Base-by-base conservation (phyloP, 2,113 vertebrate genomes). In the Lasiurus cinereus region DNA sequence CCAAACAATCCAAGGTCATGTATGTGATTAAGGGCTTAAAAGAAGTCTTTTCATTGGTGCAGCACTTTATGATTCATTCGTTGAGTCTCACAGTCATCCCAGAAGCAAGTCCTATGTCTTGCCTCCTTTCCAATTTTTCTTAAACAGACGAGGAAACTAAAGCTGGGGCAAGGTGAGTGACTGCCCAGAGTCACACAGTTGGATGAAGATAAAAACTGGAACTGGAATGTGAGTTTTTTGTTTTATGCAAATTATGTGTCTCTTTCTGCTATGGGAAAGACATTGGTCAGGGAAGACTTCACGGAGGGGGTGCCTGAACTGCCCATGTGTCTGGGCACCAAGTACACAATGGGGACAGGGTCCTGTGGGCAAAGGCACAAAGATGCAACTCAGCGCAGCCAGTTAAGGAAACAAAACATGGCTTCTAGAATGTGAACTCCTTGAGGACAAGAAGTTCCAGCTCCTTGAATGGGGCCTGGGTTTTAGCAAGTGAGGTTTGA, bases 301-400 rank as follows among this genome's bases (percentile, higher is more conserved):
- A 22, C 46, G 97, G 97, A 96, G 90, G 79, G 77, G 66, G 22
- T 82, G 62, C 73, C 48, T 24, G n/a, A 43, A 54, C n/a, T 54
- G 14, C 78, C 3, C 39, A 69, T 56, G 36, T 33, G 54, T 36
- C 56, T 79, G 33, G 18, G n/a, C 27, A 64, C 48, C 48, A 84
- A 59, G 73, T 22, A 1, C 27, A 36, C 22, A 88, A 67, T 27
- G 31, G 24, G 19, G 54, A 62, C 33, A 48, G 56, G 15, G 22
- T 19, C 72, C 46, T 78, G 39, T 36, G 62, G 82, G 39, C 39
- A 92, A 94, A 92, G 90, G 22, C 46, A 73, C 83, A 79, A 64
- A 73, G 43, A 50, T 22, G 16, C 29, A 66, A 31, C 46, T n/a
- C 12, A 56, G 52, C 27, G 43, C 18, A 88, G 5, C 29, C 77